phyloP scores from a whole-genome alignment of 2,113 vertebrate genomes.

The Tretioscincus oriximinensis region DNA sequence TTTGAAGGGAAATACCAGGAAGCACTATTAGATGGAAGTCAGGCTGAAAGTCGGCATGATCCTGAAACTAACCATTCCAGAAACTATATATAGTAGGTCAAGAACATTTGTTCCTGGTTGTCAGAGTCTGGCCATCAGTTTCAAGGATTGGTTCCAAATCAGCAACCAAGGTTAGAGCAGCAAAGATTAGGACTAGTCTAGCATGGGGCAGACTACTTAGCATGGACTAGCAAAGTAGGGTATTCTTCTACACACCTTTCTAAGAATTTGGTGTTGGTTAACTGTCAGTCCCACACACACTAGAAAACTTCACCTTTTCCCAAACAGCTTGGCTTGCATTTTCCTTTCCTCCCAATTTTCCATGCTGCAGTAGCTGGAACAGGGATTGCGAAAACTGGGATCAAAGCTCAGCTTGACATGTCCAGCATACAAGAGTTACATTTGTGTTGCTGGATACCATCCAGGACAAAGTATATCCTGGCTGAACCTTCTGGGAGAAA shows the following conservation, averaged over 20 bases:
- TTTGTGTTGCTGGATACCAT: constrained; percentile 36
- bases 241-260: neutral
- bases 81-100: too few species aligned
- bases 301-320: neutral
- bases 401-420: constrained; percentile 59
- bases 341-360: constrained; percentile 11
- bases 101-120: too few species aligned
- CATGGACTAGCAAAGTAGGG: too few species aligned
- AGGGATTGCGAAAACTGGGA: constrained; percentile 50
- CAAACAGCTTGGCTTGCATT: constrained; percentile 10
- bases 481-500: neutral
- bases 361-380: constrained; percentile 23
- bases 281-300: neutral
- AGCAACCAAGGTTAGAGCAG: too few species aligned
- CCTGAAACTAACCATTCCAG: too few species aligned
- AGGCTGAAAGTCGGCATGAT: too few species aligned
- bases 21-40: too few species aligned
- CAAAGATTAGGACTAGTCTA: too few species aligned
- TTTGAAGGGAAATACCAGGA: too few species aligned
- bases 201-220: too few species aligned
- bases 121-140: too few species aligned
- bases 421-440: neutral
- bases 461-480: constrained; percentile 58
- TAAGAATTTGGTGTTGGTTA: neutral
- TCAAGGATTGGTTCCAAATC: too few species aligned